These are phyloP conservation scores for Ceratina japonica DNA, from an alignment of 1,140 invertebrate genomes.

Conservation along the genomic window DNA sequence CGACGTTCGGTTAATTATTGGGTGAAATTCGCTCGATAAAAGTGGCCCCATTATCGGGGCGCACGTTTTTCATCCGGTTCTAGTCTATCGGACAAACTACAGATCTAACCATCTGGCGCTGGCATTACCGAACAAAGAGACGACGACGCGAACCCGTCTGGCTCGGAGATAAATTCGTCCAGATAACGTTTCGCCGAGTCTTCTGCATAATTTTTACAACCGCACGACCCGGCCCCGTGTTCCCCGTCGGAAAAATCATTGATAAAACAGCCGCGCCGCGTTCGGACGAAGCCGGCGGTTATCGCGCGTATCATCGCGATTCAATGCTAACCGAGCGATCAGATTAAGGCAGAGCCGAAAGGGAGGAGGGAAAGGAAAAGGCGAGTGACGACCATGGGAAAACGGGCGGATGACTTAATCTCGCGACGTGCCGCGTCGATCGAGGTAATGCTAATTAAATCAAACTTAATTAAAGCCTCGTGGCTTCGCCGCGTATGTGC, in stretches of 20 bases:
- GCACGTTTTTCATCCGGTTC: not conserved
- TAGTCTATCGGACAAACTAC: not conserved
- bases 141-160: not conserved
- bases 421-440: not conserved
- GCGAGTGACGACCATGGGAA: slow-evolving; percentile 24
- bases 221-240: not conserved
- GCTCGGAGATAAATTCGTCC: slow-evolving; percentile 7
- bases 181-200: slow-evolving; percentile 23
- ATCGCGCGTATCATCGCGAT: not conserved
- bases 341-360: not conserved
- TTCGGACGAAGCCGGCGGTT: not conserved
- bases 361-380: not conserved
- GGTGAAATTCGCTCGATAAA: not conserved
- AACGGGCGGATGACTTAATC: slow-evolving; percentile 36
- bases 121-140: slow-evolving; percentile 5
- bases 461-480: slow-evolving; percentile 39
- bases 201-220: slow-evolving; percentile 34
- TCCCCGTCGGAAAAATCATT: slow-evolving; percentile 17
- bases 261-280: slow-evolving; percentile 6
- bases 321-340: slow-evolving; percentile 14
- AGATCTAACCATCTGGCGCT: no score
- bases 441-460: slow-evolving; percentile 35
- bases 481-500: slow-evolving; percentile 12
- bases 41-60: not conserved
- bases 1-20: not conserved